Conservation (phyloP, 2,888 invertebrate genomes). For the Hermaeophaga mercurialis region DNA sequence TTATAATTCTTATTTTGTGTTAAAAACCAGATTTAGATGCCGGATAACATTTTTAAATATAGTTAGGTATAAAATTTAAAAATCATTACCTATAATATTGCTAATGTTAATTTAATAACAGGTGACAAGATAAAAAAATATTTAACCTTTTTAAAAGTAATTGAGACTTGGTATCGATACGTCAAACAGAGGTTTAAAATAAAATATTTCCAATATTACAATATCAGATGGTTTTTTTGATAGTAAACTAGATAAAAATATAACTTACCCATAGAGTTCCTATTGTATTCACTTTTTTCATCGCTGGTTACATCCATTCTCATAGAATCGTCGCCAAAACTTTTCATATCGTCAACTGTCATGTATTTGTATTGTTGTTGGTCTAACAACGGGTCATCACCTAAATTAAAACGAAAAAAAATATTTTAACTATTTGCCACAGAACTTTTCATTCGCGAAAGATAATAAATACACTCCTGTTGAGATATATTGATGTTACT, state of each 20-base stretch:
- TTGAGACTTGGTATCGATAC: no score
- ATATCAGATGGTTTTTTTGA: no score
- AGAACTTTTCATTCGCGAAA: conserved; percentile 2
- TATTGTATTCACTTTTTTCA: conserved; percentile 56
- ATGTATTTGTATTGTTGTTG: conserved; percentile 77
- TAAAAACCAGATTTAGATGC: no score
- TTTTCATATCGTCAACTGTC: conserved; percentile 82
- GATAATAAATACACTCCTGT: conserved; percentile 25
- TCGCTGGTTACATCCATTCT: conserved; percentile 57
- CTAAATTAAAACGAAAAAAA: conserved; percentile 53
- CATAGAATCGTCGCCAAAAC: conserved; percentile 74
- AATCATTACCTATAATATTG: no score
- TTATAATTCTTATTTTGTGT: no score
- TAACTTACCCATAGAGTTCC: conserved; percentile 55
- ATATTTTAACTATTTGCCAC: neutral
- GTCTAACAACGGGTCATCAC: conserved; percentile 73
- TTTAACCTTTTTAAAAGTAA: no score
- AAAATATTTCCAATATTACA: no score
- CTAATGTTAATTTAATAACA: no score
- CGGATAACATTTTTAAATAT: no score
- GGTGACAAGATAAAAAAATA: no score
- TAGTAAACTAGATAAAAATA: neutral
- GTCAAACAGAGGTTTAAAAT: no score
- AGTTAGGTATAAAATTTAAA: no score
- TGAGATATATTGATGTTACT: conserved; percentile 18